Conservation (phyloP, 2,888 invertebrate genomes). For the Rhabditophanes sp. region DNA sequence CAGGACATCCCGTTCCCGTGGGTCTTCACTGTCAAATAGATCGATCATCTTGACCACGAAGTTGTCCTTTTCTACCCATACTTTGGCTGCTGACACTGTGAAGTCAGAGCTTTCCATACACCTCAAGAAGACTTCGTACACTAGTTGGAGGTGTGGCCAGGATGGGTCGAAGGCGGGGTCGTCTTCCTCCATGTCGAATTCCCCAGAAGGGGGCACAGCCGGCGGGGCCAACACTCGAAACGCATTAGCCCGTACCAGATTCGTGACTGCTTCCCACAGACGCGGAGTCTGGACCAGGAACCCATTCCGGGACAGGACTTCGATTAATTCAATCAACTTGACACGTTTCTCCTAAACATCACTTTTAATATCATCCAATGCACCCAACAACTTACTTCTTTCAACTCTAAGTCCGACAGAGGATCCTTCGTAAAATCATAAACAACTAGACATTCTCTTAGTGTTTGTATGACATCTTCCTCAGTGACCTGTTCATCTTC, state of each 20-base stretch:
- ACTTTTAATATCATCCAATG: conserved; percentile 1
- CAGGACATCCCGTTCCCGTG: conserved; percentile 90
- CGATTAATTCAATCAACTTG: conserved; percentile 88
- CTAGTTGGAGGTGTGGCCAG: conserved; percentile 50
- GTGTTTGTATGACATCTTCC: conserved; percentile 83
- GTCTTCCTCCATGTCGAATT: conserved; percentile 84
- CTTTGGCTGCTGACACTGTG: conserved; percentile 72
- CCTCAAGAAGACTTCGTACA: conserved; percentile 56
- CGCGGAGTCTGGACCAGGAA: conserved; percentile 1
- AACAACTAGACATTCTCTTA: conserved; percentile 89
- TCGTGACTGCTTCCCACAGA: neutral
- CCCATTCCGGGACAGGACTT: no score
- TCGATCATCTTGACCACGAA: conserved; percentile 53
- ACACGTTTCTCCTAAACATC: conserved; percentile 62
- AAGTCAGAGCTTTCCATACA: conserved; percentile 81
- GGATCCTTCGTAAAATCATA: conserved; percentile 88
- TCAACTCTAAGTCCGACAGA: conserved; percentile 90
- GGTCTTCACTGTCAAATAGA: conserved; percentile 97
- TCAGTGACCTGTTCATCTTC: conserved; percentile 63
- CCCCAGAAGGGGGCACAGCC: conserved; percentile 61
- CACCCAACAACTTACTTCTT: conserved; percentile 51
- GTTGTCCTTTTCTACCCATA: neutral
- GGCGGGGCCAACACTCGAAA: conserved; percentile 75
- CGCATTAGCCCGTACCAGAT: no score
- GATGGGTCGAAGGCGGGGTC: conserved; percentile 77